Conservation (phyloP, 2,888 invertebrate genomes). For the Diabrotica balteata region DNA sequence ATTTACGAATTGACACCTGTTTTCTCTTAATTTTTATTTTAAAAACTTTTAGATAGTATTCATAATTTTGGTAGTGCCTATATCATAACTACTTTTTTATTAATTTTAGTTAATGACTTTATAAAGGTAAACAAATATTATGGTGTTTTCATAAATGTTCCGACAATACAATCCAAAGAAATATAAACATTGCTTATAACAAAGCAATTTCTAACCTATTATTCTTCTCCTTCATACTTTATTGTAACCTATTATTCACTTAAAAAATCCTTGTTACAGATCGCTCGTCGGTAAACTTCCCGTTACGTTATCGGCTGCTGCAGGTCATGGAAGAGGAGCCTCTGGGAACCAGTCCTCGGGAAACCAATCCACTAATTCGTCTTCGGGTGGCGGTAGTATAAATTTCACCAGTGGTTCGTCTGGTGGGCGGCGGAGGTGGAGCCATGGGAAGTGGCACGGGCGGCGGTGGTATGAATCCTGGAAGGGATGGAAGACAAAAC, state of each 20-base stretch:
- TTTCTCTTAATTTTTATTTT: too few relatives aligned
- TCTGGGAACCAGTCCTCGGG: slow-evolving; percentile 46
- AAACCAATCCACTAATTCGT: slow-evolving; percentile 23
- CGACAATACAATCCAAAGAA: neutral
- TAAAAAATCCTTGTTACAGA: slow-evolving; percentile 12
- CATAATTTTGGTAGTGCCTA: too few relatives aligned
- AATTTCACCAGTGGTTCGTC: slow-evolving; percentile 59
- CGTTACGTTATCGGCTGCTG: slow-evolving; percentile 75
- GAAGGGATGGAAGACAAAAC: slow-evolving; percentile 83
- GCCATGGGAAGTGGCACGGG: slow-evolving; percentile 68
- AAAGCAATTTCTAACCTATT: too few relatives aligned
- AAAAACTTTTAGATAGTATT: too few relatives aligned
- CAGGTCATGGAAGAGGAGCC: slow-evolving; percentile 78
- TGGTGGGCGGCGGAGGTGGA: slow-evolving; percentile 66
- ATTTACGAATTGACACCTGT: too few relatives aligned
- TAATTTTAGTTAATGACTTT: neutral
- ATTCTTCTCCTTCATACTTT: too few relatives aligned
- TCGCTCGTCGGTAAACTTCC: slow-evolving; percentile 66
- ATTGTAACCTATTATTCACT: too few relatives aligned
- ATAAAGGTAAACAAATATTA: neutral
- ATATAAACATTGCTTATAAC: too few relatives aligned
- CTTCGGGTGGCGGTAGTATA: slow-evolving; percentile 32
- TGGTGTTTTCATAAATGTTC: neutral
- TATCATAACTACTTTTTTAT: neutral
- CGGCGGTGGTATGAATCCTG: slow-evolving; percentile 74